Conservation (phyloP, 2,797 vertebrate genomes). For the Hippocampus kuda region DNA sequence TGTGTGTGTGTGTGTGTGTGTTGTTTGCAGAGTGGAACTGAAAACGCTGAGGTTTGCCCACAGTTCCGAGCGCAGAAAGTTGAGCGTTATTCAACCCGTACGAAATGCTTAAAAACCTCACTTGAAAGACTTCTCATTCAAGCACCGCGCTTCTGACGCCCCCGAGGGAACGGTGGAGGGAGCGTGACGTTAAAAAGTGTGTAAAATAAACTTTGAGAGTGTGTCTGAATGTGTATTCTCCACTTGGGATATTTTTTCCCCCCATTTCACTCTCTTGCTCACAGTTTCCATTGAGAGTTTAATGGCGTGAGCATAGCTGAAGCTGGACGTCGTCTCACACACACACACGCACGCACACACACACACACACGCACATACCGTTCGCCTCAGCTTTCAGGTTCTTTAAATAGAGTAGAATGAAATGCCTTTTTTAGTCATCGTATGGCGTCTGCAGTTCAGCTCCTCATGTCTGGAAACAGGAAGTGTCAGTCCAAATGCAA, state of each 20-base stretch:
- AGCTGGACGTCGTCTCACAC: conserved; percentile 50
- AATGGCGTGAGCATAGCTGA: conserved; percentile 51
- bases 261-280: conserved; percentile 39
- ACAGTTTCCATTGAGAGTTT: conserved; percentile 62
- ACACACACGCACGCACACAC: conserved; percentile 24
- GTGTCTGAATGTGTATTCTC: conserved; percentile 21
- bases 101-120: not conserved
- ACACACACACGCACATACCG: conserved; percentile 27
- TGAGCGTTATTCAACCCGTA: conserved; percentile 1
- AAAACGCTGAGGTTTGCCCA: conserved; percentile 23
- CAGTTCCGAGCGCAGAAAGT: not conserved
- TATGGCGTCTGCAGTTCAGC: conserved; percentile 1
- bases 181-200: not conserved
- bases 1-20: conserved; percentile 32
- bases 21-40: conserved; percentile 33
- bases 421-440: not conserved
- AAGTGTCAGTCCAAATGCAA: conserved; percentile 15
- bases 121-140: not conserved
- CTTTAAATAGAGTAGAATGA: conserved; percentile 9
- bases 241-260: conserved; percentile 28
- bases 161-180: not conserved
- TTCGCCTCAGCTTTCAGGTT: conserved; percentile 24
- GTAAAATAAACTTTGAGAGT: not conserved
- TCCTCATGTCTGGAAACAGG: conserved; percentile 29
- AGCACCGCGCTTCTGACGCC: not conserved